phyloP scores from a whole-genome alignment of 2,797 vertebrate genomes.

The Uromys caudimaculatus region DNA sequence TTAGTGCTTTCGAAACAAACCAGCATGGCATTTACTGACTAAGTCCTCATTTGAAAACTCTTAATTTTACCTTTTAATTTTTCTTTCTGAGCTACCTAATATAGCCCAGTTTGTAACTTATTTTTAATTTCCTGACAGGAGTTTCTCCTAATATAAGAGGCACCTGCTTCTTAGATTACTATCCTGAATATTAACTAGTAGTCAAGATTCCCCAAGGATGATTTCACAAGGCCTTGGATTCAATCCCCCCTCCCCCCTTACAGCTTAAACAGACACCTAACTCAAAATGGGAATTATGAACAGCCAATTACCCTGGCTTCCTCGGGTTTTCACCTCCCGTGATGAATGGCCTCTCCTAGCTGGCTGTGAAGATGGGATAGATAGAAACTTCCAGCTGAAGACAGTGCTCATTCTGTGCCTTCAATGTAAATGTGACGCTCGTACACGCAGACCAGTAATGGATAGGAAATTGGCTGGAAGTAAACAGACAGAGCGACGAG shows the following conservation, averaged over 20 bases:
- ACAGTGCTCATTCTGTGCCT: neutral
- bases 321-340: neutral
- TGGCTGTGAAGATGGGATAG: neutral
- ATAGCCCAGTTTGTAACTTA: neutral
- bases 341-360: neutral
- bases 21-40: neutral
- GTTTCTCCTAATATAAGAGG: neutral
- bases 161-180: neutral
- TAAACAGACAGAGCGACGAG: neutral
- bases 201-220: neutral
- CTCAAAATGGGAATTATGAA: neutral
- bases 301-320: neutral
- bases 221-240: neutral
- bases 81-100: neutral
- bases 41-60: neutral
- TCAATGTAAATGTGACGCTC: neutral
- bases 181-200: neutral
- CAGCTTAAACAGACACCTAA: neutral
- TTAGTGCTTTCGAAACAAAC: neutral
- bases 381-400: neutral
- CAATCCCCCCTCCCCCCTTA: neutral
- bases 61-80: neutral
- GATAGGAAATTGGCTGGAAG: slow-evolving; percentile 22
- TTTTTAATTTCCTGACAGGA: neutral
- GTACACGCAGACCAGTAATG: neutral